A percentile compares a stretch with the other conserved stretches of the same genome.
phyloP scores from a whole-genome alignment of 2,113 vertebrate genomes.

The Athene noctua region DNA sequence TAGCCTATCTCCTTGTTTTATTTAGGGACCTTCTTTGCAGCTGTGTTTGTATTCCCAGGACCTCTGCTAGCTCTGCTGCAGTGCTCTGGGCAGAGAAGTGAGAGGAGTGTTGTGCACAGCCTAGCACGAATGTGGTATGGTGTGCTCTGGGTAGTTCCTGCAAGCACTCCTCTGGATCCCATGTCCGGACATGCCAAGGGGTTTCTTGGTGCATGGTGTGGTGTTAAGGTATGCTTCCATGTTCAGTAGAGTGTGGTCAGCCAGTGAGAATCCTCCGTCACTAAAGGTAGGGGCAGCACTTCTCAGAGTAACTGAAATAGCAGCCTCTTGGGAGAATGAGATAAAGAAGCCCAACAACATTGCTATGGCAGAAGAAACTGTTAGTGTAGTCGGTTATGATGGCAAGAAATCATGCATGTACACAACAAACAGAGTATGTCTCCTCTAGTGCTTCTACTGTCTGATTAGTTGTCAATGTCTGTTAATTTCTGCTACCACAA shows the following conservation, averaged over 20 bases:
- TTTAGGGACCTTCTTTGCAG: not conserved
- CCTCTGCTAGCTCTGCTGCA: not conserved
- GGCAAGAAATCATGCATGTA: not conserved
- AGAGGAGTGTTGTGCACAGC: not conserved
- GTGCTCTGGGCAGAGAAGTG: not conserved
- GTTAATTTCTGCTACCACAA: not conserved
- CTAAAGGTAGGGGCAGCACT: not conserved
- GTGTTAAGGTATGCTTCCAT: not conserved
- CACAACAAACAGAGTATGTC: not conserved
- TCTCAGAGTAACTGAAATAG: not conserved
- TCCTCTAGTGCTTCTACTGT: not conserved
- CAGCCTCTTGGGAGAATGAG: not conserved
- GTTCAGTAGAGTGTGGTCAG: not conserved
- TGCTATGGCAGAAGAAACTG: not conserved
- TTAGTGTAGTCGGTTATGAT: not conserved
- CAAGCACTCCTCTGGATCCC: accelerated
- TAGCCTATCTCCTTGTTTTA: not conserved
- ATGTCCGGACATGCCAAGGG: not conserved
- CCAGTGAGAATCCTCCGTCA: not conserved
- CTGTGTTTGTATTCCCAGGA: not conserved
- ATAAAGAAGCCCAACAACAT: not conserved
- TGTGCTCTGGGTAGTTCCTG: not conserved
- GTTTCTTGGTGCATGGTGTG: not conserved
- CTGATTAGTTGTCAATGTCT: not conserved
- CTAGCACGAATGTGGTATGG: accelerated